Conservation (phyloP, 2,888 invertebrate genomes). For the Netelia virgata region DNA sequence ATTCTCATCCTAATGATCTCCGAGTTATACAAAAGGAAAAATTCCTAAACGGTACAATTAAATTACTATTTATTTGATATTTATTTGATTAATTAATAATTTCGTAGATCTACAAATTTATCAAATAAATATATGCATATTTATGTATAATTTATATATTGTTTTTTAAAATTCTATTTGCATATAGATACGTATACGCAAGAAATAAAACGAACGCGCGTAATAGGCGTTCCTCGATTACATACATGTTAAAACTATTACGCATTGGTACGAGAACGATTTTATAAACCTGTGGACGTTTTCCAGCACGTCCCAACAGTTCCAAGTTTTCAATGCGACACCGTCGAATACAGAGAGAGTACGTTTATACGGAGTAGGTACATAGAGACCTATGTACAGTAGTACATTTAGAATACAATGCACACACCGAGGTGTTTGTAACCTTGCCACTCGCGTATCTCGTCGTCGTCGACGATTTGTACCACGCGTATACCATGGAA, state of each 20-base stretch:
- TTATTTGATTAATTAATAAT: too few species aligned
- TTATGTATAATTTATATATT: neutral
- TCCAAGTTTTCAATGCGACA: constrained; percentile 45
- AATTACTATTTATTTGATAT: too few species aligned
- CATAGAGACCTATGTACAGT: constrained; percentile 21
- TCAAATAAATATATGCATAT: neutral
- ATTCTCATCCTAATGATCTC: too few species aligned
- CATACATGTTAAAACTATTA: constrained; percentile 18
- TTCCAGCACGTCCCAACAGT: constrained; percentile 23
- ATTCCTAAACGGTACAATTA: too few species aligned
- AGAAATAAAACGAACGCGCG: constrained; percentile 28
- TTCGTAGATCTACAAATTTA: neutral
- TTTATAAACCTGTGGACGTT: constrained; percentile 21
- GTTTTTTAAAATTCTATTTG: neutral
- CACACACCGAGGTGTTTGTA: constrained; percentile 51
- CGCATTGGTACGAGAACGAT: constrained; percentile 15
- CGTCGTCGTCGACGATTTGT: constrained; percentile 18
- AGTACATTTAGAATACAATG: constrained; percentile 53
- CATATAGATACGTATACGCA: neutral
- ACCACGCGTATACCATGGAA: constrained; percentile 5
- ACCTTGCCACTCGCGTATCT: constrained; percentile 64
- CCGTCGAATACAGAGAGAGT: constrained; percentile 14
- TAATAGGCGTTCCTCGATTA: neutral
- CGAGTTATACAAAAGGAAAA: too few species aligned
- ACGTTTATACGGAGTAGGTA: neutral